Evolutionary conservation across 1,140 invertebrate species (phyloP).

Genomic region (Luehdorfia chinensis): DNA sequence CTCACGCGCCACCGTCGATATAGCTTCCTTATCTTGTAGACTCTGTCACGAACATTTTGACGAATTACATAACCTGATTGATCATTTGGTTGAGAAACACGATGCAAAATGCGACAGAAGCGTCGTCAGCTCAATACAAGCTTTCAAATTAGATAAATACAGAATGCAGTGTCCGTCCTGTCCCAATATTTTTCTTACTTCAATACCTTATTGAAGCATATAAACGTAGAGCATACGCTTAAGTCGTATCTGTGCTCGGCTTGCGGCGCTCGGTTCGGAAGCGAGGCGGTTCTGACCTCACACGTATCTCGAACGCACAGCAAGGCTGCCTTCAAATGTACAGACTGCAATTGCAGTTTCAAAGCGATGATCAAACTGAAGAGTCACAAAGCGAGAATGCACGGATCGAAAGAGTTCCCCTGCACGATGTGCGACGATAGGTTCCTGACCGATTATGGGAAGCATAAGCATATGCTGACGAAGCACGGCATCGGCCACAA

Average conservation of each 20-base stretch:
- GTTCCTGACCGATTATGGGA: slow-evolving; percentile 51
- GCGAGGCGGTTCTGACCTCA: slow-evolving; percentile 80
- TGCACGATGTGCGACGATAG: slow-evolving; percentile 42
- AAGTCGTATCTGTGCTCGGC: slow-evolving; percentile 82
- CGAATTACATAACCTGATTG: slow-evolving; percentile 31
- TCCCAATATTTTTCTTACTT: slow-evolving; percentile 61
- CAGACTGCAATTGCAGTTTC: slow-evolving; percentile 48
- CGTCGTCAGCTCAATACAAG: slow-evolving; percentile 45
- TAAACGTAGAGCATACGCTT: slow-evolving; percentile 64
- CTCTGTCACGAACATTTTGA: slow-evolving; percentile 32
- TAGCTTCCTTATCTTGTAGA: slow-evolving; percentile 35
- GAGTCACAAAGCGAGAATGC: slow-evolving; percentile 53
- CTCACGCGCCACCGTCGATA: slow-evolving; percentile 60
- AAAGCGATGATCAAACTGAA: slow-evolving; percentile 50
- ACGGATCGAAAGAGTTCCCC: slow-evolving; percentile 53
- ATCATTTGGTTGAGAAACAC: slow-evolving; percentile 44
- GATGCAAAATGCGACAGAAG: slow-evolving; percentile 36
- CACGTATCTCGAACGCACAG: slow-evolving; percentile 39
- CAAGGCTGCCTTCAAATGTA: slow-evolving; percentile 42
- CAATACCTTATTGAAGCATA: slow-evolving; percentile 67
- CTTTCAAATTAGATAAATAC: slow-evolving; percentile 48
- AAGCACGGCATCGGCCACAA: slow-evolving; percentile 46
- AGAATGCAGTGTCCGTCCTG: slow-evolving; percentile 61
- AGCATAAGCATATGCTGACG: slow-evolving; percentile 50
- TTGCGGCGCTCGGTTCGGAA: slow-evolving; percentile 80